Conservation (phyloP, 2,113 vertebrate genomes). For the Mus spicilegus region DNA sequence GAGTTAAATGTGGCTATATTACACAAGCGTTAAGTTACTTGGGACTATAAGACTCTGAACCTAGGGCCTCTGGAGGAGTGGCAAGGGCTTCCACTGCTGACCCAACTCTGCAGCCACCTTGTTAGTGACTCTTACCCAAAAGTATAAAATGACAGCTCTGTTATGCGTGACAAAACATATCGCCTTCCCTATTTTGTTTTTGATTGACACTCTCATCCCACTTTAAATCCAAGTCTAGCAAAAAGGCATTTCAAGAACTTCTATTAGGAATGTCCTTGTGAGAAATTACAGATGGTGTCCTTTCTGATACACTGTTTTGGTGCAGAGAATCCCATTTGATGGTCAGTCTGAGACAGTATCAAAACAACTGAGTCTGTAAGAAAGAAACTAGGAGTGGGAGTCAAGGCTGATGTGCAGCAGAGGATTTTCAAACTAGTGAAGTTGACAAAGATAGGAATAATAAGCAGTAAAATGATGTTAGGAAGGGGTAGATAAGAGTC, state of each 20-base stretch:
- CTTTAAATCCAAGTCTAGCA: constrained; percentile 16
- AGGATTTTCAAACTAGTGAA: neutral
- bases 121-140: neutral
- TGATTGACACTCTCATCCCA: neutral
- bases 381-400: neutral
- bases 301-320: neutral
- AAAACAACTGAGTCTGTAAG: neutral
- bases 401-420: neutral
- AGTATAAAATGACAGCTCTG: neutral
- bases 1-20: neutral
- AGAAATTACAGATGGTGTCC: neutral
- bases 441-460: neutral
- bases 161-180: neutral
- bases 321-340: no score
- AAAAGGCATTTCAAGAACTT: neutral
- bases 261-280: neutral
- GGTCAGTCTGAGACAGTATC: neutral
- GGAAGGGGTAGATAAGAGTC: neutral
- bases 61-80: no score
- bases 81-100: neutral
- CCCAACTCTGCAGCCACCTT: neutral
- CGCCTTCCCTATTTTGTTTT: neutral
- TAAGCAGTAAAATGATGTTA: neutral
- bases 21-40: no score
- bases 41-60: no score